Evolutionary conservation across 2,888 invertebrate species (phyloP).

Genomic region (Hyles lineata): DNA sequence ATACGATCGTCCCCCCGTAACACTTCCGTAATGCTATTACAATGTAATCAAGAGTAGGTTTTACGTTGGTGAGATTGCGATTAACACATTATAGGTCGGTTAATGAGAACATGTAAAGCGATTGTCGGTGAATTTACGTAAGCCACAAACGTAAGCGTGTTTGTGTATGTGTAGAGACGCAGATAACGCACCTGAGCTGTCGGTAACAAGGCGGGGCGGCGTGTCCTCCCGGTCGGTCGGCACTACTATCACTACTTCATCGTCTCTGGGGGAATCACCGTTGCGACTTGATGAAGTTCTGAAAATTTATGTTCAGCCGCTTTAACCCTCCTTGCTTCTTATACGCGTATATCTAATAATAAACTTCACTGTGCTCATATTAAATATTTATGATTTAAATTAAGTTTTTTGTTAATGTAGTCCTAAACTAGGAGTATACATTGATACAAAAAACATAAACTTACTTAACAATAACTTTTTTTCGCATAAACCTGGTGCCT

Average conservation of each 20-base stretch:
- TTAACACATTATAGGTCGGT: slow-evolving; percentile 26
- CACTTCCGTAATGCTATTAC: not conserved
- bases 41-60: not conserved
- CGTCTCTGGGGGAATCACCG: slow-evolving; percentile 75
- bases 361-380: too few relatives aligned
- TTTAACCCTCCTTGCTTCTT: not conserved
- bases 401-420: not conserved
- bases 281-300: slow-evolving; percentile 76
- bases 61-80: not conserved
- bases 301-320: slow-evolving; percentile 47
- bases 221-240: slow-evolving; percentile 80
- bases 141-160: slow-evolving; percentile 23
- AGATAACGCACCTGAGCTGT: slow-evolving; percentile 85
- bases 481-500: slow-evolving; percentile 90
- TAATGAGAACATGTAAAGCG: slow-evolving; percentile 25
- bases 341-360: too few relatives aligned
- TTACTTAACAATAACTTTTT: slow-evolving; percentile 93
- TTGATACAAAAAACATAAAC: slow-evolving; percentile 36
- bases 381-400: too few relatives aligned
- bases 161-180: not conserved
- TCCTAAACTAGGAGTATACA: not conserved
- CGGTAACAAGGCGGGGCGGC: slow-evolving; percentile 84
- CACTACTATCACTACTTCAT: slow-evolving; percentile 79
- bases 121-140: slow-evolving; percentile 24
- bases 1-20: not conserved